Conservation (phyloP, 2,888 invertebrate genomes). For the Isotomurus palustris region DNA sequence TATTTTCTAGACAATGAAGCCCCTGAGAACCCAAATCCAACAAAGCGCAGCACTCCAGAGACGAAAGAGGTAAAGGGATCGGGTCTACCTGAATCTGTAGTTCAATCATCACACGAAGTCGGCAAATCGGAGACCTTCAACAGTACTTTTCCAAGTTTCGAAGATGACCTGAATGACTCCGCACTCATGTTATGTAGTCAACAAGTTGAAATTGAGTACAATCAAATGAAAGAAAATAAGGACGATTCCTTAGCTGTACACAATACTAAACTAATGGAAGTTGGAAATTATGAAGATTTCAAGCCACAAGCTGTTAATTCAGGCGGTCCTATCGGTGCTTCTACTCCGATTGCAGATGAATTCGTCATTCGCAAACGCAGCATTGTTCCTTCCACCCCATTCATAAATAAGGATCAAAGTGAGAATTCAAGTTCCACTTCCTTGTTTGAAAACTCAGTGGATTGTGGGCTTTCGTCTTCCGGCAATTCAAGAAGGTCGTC, state of each 20-base stretch:
- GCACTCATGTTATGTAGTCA: constrained; percentile 1
- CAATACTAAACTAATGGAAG: neutral
- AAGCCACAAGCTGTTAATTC: neutral
- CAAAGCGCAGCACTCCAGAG: no score
- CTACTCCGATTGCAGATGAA: neutral
- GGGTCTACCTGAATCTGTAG: no score
- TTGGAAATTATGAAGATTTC: neutral
- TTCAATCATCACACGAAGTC: neutral
- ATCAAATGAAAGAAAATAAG: neutral
- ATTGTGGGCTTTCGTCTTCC: no score
- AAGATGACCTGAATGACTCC: constrained; percentile 4
- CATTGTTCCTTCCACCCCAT: no score
- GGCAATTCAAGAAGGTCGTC: no score
- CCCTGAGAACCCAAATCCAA: no score
- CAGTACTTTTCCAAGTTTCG: neutral
- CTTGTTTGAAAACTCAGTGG: neutral
- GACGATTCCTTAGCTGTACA: neutral
- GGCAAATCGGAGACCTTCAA: neutral
- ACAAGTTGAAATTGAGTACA: neutral
- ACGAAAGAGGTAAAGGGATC: no score
- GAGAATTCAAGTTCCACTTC: neutral
- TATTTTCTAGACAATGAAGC: no score
- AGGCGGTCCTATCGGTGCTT: neutral
- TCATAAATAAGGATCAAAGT: neutral
- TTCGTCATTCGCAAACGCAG: no score